Evolutionary conservation across 92 coral and sea anemone genomes (phyloP).

Genomic region (Hydrozoanthus gracilis): DNA sequence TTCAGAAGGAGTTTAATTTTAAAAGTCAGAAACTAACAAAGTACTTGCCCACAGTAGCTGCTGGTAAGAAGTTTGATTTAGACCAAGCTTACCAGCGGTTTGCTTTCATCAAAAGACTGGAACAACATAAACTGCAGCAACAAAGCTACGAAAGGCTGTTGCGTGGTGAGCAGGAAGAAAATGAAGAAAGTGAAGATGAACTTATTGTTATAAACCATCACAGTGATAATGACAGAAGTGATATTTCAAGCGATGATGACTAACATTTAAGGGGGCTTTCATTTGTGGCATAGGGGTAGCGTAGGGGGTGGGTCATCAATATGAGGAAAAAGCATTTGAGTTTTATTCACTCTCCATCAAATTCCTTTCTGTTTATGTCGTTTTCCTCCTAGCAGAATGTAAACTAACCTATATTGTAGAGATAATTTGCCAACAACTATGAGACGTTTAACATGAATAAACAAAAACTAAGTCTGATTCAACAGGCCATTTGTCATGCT

Average conservation of each 20-base stretch:
- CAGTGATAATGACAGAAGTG: constrained; percentile 34
- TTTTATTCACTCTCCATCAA: neutral
- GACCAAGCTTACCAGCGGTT: constrained; percentile 50
- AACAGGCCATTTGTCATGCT: too few relatives aligned
- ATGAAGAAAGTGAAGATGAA: constrained; percentile 23
- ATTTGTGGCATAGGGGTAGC: constrained; percentile 2
- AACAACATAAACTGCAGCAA: constrained; percentile 45
- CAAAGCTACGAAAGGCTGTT: constrained; percentile 44
- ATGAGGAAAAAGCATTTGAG: neutral
- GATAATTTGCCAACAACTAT: too few relatives aligned
- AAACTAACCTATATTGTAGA: neutral
- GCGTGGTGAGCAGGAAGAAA: constrained; percentile 39
- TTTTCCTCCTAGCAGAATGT: neutral
- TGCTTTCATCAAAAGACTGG: constrained; percentile 46
- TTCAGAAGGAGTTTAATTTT: constrained; percentile 47
- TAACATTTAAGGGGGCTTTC: neutral
- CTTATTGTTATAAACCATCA: constrained; percentile 23
- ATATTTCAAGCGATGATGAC: constrained; percentile 15
- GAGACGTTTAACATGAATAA: too few relatives aligned
- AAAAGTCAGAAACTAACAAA: constrained; percentile 12
- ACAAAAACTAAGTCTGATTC: neutral
- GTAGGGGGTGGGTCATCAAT: neutral
- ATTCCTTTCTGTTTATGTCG: neutral
- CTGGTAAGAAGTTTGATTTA: constrained; percentile 49
- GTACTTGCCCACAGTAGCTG: constrained; percentile 28